A percentile compares a stretch with the other conserved stretches of the same genome.
These are phyloP conservation scores for Himalopsyche anomala DNA, from an alignment of 2,888 invertebrate species.

Conservation along the genomic window DNA sequence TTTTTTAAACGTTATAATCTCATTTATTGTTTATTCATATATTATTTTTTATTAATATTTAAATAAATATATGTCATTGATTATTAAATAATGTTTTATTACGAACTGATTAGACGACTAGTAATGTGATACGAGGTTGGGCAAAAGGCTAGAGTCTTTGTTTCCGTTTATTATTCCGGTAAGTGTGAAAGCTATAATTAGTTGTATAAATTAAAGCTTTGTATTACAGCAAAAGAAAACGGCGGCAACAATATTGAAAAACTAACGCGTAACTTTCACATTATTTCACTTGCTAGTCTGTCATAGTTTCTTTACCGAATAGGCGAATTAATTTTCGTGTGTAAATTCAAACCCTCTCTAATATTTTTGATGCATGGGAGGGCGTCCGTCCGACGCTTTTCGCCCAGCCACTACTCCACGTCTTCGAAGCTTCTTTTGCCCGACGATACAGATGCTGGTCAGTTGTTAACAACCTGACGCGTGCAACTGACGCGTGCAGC, in stretches of 20 bases:
- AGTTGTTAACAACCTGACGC: conserved; percentile 43
- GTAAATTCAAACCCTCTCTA: conserved; percentile 27
- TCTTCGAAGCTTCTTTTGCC: conserved; percentile 2
- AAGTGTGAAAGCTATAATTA: background rate
- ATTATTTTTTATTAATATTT: too few species aligned
- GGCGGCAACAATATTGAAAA: background rate
- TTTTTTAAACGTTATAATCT: too few species aligned
- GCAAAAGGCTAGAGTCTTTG: too few species aligned
- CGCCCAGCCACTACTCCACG: background rate
- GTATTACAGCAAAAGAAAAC: background rate
- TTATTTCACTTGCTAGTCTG: background rate
- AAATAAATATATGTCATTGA: too few species aligned
- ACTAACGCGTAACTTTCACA: conserved; percentile 6
- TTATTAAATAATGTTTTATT: too few species aligned
- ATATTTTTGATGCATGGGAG: background rate
- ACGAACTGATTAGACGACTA: too few species aligned
- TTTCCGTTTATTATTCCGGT: background rate
- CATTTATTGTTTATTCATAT: too few species aligned
- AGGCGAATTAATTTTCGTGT: conserved; percentile 1
- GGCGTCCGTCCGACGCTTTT: background rate
- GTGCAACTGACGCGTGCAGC: conserved; percentile 17
- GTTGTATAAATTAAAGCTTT: conserved; percentile 23
- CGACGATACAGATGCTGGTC: conserved; percentile 7
- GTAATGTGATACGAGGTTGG: too few species aligned
- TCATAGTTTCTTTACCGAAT: background rate